Percentiles rank a stretch among this genome's conserved stretches.
phyloP scores from a whole-genome alignment of 2,797 vertebrate species.

The Sebastes steindachneri region DNA sequence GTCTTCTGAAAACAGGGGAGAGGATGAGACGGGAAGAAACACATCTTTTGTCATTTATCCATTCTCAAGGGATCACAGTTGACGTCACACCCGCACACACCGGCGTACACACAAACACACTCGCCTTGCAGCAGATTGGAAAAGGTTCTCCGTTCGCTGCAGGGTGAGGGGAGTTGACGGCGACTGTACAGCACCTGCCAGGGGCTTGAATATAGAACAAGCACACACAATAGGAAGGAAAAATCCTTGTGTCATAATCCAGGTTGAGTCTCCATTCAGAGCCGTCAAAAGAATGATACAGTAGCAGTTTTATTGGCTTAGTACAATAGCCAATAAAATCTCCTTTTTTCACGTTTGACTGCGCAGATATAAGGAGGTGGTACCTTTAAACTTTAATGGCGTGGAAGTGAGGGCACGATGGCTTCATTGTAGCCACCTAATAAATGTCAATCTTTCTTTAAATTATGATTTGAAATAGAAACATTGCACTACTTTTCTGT shows the following conservation, averaged over 20 bases:
- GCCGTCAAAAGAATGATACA: neutral
- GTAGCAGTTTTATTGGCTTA: neutral
- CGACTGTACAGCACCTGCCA: conserved; percentile 8
- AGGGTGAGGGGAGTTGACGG: conserved; percentile 1
- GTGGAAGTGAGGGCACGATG: neutral
- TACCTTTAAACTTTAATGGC: neutral
- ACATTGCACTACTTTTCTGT: neutral
- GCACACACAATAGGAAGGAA: neutral
- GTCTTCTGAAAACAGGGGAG: conserved; percentile 1
- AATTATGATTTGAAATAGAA: neutral
- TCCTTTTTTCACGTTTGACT: neutral
- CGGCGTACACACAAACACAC: neutral
- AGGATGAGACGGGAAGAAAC: conserved; percentile 2
- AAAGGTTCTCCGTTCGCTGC: conserved; percentile 29
- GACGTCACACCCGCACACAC: conserved; percentile 40
- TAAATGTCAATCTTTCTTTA: neutral
- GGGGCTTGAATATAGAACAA: conserved; percentile 36
- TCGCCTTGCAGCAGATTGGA: conserved; percentile 13
- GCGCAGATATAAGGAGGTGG: neutral
- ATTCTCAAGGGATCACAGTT: conserved; percentile 45
- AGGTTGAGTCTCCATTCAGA: neutral
- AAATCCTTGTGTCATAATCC: conserved; percentile 1
- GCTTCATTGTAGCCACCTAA: neutral
- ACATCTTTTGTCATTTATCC: conserved; percentile 50
- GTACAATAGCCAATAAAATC: neutral